Conservation (phyloP, 2,113 vertebrate genomes). For the Paedocypris sp. region DNA sequence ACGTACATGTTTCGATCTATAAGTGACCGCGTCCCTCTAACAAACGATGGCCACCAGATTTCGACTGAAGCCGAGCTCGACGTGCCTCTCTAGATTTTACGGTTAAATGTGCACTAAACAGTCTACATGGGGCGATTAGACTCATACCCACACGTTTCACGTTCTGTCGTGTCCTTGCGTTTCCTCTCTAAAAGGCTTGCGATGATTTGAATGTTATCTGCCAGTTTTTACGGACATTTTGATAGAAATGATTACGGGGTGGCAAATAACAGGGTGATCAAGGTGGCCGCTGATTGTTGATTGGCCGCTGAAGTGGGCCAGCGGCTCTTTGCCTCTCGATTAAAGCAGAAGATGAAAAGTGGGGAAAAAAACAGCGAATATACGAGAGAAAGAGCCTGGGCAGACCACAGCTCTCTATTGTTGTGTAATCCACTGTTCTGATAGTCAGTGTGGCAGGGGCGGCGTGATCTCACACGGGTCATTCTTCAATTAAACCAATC, state of each 20-base stretch:
- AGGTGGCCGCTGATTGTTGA: slow-evolving; percentile 61
- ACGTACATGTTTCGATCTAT: too few species aligned
- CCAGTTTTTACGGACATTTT: slow-evolving; percentile 50
- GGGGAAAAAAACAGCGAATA: background rate
- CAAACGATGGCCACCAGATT: too few species aligned
- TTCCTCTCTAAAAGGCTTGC: slow-evolving; percentile 41
- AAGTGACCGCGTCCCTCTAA: too few species aligned
- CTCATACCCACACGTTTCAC: too few species aligned
- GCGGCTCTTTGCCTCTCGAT: slow-evolving; percentile 37
- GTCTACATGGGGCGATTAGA: too few species aligned
- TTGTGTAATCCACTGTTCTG: too few species aligned
- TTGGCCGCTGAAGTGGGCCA: slow-evolving; percentile 52
- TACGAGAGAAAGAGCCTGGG: background rate
- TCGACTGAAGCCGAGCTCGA: too few species aligned
- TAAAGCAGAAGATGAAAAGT: background rate
- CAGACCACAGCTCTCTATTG: background rate
- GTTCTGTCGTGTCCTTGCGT: slow-evolving; percentile 10
- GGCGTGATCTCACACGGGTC: too few species aligned
- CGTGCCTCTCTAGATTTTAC: too few species aligned
- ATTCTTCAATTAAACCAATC: too few species aligned
- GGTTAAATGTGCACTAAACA: too few species aligned
- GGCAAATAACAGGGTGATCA: slow-evolving; percentile 61
- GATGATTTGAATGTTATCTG: slow-evolving; percentile 49
- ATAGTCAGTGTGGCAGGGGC: too few species aligned
- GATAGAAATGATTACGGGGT: slow-evolving; percentile 65